These are phyloP conservation scores for Neostethus bicornis DNA, from an alignment of 2,797 vertebrate species.

Conservation along the genomic window DNA sequence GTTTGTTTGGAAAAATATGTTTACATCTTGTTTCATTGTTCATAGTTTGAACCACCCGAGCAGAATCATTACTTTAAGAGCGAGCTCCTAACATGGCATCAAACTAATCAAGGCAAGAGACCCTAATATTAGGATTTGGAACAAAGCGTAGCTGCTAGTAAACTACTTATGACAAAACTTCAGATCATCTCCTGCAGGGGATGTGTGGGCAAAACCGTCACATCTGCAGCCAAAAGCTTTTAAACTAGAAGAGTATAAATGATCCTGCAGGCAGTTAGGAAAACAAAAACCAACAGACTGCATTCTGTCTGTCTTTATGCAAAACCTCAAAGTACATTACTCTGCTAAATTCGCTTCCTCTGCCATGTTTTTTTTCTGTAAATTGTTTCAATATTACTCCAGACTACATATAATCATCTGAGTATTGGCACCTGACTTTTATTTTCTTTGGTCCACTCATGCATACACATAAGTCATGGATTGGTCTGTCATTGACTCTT, in stretches of 20 bases:
- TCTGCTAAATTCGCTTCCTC: conserved; percentile 7
- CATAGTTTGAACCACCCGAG: conserved; percentile 5
- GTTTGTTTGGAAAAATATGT: conserved; percentile 2
- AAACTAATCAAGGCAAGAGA: conserved; percentile 20
- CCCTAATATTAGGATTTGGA: conserved; percentile 39
- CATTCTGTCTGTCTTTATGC: background rate
- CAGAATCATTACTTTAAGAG: background rate
- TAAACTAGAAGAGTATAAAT: conserved; percentile 21
- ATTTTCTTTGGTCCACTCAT: conserved; percentile 49
- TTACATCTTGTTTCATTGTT: conserved; percentile 7
- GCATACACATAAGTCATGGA: conserved; percentile 27
- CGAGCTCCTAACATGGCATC: conserved; percentile 4
- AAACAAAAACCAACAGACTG: background rate
- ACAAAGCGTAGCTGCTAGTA: conserved; percentile 32
- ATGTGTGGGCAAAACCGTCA: conserved; percentile 47
- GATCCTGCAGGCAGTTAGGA: conserved; percentile 7
- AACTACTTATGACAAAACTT: conserved; percentile 40
- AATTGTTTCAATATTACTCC: conserved; percentile 50
- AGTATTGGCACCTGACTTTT: conserved; percentile 50
- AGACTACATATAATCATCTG: conserved; percentile 64
- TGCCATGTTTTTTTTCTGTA: conserved; percentile 51
- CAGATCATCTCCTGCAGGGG: conserved; percentile 30
- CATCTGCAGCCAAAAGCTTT: conserved; percentile 39
- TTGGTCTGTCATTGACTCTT: conserved; percentile 41
- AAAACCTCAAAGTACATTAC: background rate